Percentiles rank a stretch among this genome's conserved stretches.
These are phyloP conservation scores for Drosophila sulfurigaster DNA, from an alignment of 1,140 invertebrate species.

Conservation along the genomic window DNA sequence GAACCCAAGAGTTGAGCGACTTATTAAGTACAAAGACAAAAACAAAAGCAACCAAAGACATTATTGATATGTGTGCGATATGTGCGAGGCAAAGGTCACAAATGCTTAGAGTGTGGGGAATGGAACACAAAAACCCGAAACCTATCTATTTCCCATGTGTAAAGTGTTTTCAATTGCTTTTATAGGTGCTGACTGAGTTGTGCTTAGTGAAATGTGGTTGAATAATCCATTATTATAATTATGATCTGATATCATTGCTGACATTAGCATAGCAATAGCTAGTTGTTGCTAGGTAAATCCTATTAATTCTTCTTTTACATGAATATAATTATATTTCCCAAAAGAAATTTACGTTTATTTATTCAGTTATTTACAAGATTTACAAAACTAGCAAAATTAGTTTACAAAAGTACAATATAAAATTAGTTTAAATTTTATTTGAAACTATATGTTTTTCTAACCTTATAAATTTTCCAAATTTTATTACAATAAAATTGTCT, in stretches of 20 bases:
- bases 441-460: too few species aligned
- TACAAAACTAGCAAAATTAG: too few species aligned
- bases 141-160: constrained; percentile 39
- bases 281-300: not conserved
- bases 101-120: constrained; percentile 12
- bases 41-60: constrained; percentile 62
- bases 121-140: constrained; percentile 15
- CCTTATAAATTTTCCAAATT: too few species aligned
- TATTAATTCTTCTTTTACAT: not conserved
- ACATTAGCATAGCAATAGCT: not conserved
- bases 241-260: not conserved
- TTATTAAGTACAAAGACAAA: constrained; percentile 79
- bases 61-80: constrained; percentile 65
- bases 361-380: too few species aligned
- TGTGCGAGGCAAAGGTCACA: constrained; percentile 18
- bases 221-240: constrained; percentile 11
- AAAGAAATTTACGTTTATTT: too few species aligned
- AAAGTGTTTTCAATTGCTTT: constrained; percentile 34
- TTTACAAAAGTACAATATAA: too few species aligned
- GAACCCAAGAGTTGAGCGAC: constrained; percentile 47
- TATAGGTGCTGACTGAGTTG: constrained; percentile 18
- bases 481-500: too few species aligned
- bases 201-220: constrained; percentile 22
- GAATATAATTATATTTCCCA: too few species aligned
- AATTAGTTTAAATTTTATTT: too few species aligned